phyloP scores from a whole-genome alignment of 2,888 invertebrate species.

The Cephus sareptanus region DNA sequence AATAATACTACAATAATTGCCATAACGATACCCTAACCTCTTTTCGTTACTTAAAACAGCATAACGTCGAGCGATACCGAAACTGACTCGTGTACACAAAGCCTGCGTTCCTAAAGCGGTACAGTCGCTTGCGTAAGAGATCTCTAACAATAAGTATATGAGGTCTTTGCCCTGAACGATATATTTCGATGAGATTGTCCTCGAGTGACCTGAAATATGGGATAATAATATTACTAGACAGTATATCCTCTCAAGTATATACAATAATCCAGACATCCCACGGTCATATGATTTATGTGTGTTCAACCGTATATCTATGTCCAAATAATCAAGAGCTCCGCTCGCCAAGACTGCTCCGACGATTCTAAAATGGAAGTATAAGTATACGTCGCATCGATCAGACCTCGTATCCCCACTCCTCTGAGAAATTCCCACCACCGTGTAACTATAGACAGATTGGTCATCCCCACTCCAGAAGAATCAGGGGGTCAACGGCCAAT shows the following conservation, averaged over 20 bases:
- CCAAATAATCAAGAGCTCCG: neutral
- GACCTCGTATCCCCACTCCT: slow-evolving; percentile 1
- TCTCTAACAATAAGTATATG: neutral
- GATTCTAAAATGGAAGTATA: neutral
- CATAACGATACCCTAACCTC: neutral
- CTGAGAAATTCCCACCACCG: neutral
- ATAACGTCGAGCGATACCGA: neutral
- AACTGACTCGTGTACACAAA: neutral
- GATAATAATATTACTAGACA: neutral
- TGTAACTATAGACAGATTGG: neutral
- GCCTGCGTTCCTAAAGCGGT: neutral
- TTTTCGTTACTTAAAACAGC: neutral
- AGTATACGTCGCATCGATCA: slow-evolving; percentile 33
- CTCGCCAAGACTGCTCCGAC: neutral
- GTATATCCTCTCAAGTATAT: neutral
- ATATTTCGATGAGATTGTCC: neutral
- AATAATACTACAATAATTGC: neutral
- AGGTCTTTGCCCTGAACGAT: neutral
- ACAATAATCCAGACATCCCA: neutral
- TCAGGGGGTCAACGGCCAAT: slow-evolving; percentile 44
- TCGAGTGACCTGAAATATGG: neutral
- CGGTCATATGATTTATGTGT: neutral
- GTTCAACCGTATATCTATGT: neutral
- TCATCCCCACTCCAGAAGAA: neutral
- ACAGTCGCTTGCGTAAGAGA: neutral